Percentiles rank a stretch among this genome's conserved stretches.
Conservation (phyloP, 2,888 invertebrate species). For the Hemicrepidius hirtus region DNA sequence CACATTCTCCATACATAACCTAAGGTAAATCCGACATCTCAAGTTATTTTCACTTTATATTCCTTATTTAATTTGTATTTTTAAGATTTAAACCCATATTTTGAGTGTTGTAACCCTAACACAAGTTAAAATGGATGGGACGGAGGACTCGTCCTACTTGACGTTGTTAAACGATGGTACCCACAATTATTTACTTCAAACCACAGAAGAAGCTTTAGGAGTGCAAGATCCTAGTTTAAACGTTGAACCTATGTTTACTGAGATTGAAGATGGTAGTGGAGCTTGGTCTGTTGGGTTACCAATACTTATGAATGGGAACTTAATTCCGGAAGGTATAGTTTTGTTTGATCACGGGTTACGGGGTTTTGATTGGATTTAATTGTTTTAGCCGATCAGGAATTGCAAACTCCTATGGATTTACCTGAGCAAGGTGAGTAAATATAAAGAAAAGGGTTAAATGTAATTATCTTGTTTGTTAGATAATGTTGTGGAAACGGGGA, state of each 20-base stretch:
- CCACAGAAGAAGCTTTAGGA: conserved; percentile 60
- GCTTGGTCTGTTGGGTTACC: conserved; percentile 67
- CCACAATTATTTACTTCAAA: conserved; percentile 63
- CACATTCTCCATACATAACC: not conserved
- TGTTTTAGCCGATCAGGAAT: conserved; percentile 48
- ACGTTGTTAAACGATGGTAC: conserved; percentile 65
- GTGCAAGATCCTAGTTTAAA: conserved; percentile 61
- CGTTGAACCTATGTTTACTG: conserved; percentile 65
- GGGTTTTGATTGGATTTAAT: conserved; percentile 30
- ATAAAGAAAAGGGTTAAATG: not conserved
- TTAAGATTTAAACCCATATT: no score
- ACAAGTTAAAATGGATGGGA: conserved; percentile 48
- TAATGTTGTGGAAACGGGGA: conserved; percentile 34
- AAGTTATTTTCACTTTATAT: not conserved
- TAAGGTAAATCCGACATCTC: not conserved
- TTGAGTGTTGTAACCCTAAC: no score
- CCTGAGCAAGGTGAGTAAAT: conserved; percentile 35
- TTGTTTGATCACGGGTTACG: no score
- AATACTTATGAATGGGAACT: conserved; percentile 63
- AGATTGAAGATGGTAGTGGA: conserved; percentile 62
- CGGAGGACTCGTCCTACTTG: conserved; percentile 65
- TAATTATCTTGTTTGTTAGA: conserved; percentile 8
- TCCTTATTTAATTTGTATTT: not conserved
- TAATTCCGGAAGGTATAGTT: conserved; percentile 60
- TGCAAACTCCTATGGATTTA: conserved; percentile 41